A percentile compares a stretch with the other conserved stretches of the same genome.
These are phyloP conservation scores for Spongilla lacustris DNA, from an alignment of 37 sponge, comb jelly and placozoan species.

Conservation along the genomic window DNA sequence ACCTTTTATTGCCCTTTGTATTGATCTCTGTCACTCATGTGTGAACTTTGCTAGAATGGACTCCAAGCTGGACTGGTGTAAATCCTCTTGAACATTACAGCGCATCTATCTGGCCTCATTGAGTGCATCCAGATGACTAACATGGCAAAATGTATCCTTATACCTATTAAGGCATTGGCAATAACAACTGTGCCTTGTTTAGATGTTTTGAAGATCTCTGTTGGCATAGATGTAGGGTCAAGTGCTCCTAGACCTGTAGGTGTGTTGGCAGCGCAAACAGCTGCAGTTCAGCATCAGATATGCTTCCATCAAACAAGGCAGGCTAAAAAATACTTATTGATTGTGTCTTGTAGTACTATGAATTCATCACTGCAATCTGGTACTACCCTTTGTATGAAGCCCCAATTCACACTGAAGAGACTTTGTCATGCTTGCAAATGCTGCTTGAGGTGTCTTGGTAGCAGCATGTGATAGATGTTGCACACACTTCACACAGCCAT, in stretches of 20 bases:
- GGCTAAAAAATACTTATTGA: neutral
- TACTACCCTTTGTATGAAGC: conserved; percentile 26
- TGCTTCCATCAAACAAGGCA: conserved; percentile 1
- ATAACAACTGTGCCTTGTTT: neutral
- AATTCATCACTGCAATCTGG: conserved; percentile 20
- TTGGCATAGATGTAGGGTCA: too few species aligned
- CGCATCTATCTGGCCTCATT: too few species aligned
- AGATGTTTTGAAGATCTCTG: neutral
- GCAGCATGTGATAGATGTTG: neutral
- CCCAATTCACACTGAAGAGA: conserved; percentile 45
- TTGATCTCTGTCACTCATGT: too few species aligned
- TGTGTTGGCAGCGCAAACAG: conserved; percentile 8
- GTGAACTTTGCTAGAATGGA: too few species aligned
- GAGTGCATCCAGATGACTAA: too few species aligned
- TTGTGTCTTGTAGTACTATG: neutral
- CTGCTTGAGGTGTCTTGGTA: conserved; percentile 23
- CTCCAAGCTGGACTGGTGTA: too few species aligned
- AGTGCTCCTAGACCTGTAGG: neutral
- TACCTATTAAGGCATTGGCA: too few species aligned
- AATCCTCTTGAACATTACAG: too few species aligned
- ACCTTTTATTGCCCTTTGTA: too few species aligned
- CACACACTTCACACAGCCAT: conserved; percentile 10
- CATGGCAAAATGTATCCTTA: too few species aligned
- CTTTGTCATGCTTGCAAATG: conserved; percentile 14
- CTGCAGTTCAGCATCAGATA: conserved; percentile 3